A percentile compares a stretch with the other conserved stretches of the same genome.
phyloP scores from a whole-genome alignment of 2,113 vertebrate genomes.

The Chionomys nivalis region DNA sequence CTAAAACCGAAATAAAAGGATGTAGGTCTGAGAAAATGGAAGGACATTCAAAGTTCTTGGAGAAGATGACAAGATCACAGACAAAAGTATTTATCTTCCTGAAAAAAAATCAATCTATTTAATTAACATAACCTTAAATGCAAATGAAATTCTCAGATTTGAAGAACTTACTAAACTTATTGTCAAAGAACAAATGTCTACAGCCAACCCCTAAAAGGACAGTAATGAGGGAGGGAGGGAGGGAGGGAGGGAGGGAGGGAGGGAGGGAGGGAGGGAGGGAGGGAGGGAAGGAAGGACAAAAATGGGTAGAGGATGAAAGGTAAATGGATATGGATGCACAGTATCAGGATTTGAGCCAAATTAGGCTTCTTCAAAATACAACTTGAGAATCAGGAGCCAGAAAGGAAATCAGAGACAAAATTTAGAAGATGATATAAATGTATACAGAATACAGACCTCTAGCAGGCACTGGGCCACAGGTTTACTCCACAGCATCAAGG shows the following conservation, averaged over 20 bases:
- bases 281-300: not conserved
- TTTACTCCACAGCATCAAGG: not conserved
- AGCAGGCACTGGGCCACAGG: not conserved
- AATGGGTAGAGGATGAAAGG: not conserved
- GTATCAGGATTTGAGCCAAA: not conserved
- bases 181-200: constrained; percentile 18
- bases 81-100: not conserved
- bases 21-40: not conserved
- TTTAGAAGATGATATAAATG: not conserved
- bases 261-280: too few species aligned
- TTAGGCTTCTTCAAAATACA: constrained; percentile 29
- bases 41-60: not conserved
- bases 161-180: constrained; percentile 23
- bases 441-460: not conserved
- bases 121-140: not conserved
- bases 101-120: not conserved
- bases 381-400: constrained; percentile 42
- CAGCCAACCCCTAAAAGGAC: not conserved
- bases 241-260: too few species aligned
- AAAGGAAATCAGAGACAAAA: not conserved
- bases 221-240: not conserved
- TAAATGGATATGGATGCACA: not conserved
- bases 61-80: not conserved
- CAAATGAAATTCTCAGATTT: constrained; percentile 1
- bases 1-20: constrained; percentile 20